phyloP scores from a whole-genome alignment of 2,113 vertebrate genomes.

The Alethe castanea region DNA sequence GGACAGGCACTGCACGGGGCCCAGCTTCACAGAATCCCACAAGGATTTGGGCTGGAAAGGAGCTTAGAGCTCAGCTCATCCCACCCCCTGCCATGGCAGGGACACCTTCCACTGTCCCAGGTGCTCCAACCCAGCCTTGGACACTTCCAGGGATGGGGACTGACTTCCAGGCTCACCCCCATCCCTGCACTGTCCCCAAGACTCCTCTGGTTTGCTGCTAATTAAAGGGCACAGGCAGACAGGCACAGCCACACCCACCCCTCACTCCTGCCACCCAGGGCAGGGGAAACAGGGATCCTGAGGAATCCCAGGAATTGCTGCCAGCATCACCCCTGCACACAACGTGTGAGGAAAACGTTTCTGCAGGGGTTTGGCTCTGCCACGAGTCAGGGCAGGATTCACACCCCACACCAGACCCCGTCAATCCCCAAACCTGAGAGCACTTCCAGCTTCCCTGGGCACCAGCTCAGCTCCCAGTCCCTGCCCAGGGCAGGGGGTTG shows the following conservation, averaged over 20 bases:
- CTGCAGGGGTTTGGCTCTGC: not conserved
- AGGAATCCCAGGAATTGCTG: not conserved
- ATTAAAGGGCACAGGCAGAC: not conserved
- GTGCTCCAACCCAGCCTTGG: accelerated
- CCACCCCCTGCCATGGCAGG: not conserved
- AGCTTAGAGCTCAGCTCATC: not conserved
- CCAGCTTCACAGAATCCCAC: accelerated
- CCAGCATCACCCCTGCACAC: accelerated
- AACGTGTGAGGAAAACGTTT: accelerated
- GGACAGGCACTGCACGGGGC: not conserved
- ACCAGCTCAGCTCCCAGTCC: not conserved
- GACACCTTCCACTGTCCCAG: not conserved
- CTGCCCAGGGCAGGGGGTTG: not conserved
- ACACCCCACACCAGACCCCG: accelerated
- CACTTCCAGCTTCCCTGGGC: not conserved
- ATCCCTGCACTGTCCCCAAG: not conserved
- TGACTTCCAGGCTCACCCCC: not conserved
- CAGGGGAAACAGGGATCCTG: not conserved
- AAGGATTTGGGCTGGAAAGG: not conserved
- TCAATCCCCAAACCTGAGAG: not conserved
- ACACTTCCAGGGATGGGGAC: not conserved
- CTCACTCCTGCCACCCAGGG: accelerated
- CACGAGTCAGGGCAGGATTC: not conserved
- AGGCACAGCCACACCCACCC: not conserved
- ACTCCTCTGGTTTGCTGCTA: not conserved